Base-by-base conservation (phyloP, 2,888 invertebrate genomes). In the Tachina grossa region DNA sequence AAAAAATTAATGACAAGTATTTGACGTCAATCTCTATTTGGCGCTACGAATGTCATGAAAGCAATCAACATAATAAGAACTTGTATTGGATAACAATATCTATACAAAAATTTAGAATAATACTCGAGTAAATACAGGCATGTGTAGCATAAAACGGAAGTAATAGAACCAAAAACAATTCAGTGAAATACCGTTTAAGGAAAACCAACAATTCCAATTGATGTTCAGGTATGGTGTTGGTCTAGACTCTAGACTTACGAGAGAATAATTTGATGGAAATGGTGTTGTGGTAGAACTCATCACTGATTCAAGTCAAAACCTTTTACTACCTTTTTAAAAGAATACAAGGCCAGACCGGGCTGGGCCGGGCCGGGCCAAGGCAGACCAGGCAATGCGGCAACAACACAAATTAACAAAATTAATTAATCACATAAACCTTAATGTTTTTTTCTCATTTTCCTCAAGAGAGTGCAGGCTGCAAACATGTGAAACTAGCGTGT, bases 11-110 rank as follows among this genome's bases (percentile, higher is more conserved):
- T 9, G 69, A 41, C 19, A 47, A 57, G 87, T 89, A 89, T 88
- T 88, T 87, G 87, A 89, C 85, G 90, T 90, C 90, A 89, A 89
- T 89, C 90, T 89, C 88, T 88, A 89, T 90, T 90, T 89, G 88
- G 88, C 88, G 82, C 59, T 83, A 74, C 83, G 87, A 87, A 87
- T 88, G 88, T 88, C 88, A 89, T 85, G 85, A 84, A 87, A 88
- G 86, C 71, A 75, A 65, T 75, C 74, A 79, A 82, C 85, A 57
- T 22, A 65, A 71, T 71, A 71, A 45, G 19, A 49, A 72, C 72
- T 75, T 78, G 81, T 86, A 83, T n/a, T 47, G 2, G 53, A 49
- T 11, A 63, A 43, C 51, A 43, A n/a, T 14, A 75, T 65, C 49
- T 47, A 51, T 31, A 65, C 65, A 61, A 72, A 83, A 72, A 66